phyloP scores from a whole-genome alignment of 2,888 invertebrate species.

The Drosophila eohydei region DNA sequence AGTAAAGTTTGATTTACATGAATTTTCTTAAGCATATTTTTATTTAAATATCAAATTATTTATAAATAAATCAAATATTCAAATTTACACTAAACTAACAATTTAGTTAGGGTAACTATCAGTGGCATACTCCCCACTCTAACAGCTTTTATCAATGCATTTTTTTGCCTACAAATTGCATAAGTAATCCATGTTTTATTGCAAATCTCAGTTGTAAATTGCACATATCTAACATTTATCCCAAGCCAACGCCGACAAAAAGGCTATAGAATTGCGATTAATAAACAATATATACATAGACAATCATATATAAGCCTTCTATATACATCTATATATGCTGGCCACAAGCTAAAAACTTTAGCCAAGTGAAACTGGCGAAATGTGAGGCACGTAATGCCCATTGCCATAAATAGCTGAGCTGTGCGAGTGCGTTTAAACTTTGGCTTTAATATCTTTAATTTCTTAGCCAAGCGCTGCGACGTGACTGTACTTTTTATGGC shows the following conservation, averaged over 20 bases:
- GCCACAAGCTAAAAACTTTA: neutral
- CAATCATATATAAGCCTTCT: neutral
- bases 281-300: neutral
- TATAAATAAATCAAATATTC: neutral
- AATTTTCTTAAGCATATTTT: no score
- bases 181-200: neutral
- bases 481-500: slow-evolving; percentile 70
- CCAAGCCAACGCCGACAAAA: neutral
- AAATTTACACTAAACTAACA: neutral
- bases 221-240: neutral
- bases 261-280: slow-evolving; percentile 1
- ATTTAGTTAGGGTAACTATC: neutral
- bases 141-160: neutral
- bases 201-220: neutral
- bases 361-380: slow-evolving; percentile 12
- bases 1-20: no score
- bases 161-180: neutral
- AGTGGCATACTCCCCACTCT: neutral
- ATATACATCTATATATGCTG: neutral
- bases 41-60: no score
- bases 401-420: slow-evolving; percentile 30
- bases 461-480: slow-evolving; percentile 50
- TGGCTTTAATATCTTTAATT: slow-evolving; percentile 54
- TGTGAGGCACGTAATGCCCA: slow-evolving; percentile 40
- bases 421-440: slow-evolving; percentile 38